These are phyloP conservation scores for Brachycybe producta DNA, from an alignment of 2,888 invertebrate genomes.

Conservation along the genomic window DNA sequence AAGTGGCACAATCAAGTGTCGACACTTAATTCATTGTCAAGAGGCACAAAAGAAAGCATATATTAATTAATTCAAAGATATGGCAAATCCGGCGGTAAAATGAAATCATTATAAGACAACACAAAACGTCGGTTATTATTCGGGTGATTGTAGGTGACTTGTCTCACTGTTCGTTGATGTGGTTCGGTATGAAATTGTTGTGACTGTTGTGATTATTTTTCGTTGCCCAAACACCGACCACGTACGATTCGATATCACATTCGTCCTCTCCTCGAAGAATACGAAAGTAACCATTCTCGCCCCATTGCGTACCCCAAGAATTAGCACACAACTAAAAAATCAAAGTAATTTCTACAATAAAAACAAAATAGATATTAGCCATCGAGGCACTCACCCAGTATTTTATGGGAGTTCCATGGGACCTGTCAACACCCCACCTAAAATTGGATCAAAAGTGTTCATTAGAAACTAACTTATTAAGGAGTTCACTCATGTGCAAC, in stretches of 20 bases:
- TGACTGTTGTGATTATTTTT: constrained; percentile 11
- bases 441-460: too few relatives aligned
- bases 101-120: too few relatives aligned
- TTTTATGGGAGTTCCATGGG: constrained; percentile 45
- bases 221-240: constrained; percentile 60
- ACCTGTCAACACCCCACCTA: constrained; percentile 64
- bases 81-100: too few relatives aligned
- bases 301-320: constrained; percentile 88
- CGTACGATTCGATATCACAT: constrained; percentile 78
- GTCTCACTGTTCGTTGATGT: too few relatives aligned
- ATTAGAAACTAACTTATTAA: too few relatives aligned
- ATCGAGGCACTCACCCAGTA: constrained; percentile 77
- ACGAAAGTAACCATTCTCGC: constrained; percentile 78
- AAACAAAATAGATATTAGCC: not conserved
- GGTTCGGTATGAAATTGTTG: constrained; percentile 1
- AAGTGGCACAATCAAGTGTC: too few relatives aligned
- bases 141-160: too few relatives aligned
- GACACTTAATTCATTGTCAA: too few relatives aligned
- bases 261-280: constrained; percentile 73
- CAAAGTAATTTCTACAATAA: constrained; percentile 8
- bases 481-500: constrained; percentile 15
- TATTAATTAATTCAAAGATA: too few relatives aligned
- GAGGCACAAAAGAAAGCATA: too few relatives aligned
- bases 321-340: constrained; percentile 69
- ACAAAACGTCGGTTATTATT: too few relatives aligned